A percentile compares a stretch with the other conserved stretches of the same genome.
Conservation (phyloP, 2,113 vertebrate species). For the Athene noctua region DNA sequence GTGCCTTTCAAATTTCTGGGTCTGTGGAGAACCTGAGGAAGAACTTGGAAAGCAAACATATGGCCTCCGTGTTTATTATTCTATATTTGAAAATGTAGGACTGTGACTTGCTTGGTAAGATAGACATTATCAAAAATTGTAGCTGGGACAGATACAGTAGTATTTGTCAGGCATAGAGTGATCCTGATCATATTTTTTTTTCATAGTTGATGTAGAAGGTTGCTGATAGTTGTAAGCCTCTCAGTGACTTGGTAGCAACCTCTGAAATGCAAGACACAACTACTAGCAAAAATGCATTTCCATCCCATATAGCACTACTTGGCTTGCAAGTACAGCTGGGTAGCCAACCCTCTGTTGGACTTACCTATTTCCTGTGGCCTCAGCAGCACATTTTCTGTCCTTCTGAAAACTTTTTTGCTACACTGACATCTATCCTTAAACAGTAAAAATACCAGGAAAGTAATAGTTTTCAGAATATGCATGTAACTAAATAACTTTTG, state of each 20-base stretch:
- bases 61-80: neutral
- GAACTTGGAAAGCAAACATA: neutral
- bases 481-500: neutral
- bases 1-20: neutral
- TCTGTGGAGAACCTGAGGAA: neutral
- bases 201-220: neutral
- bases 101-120: neutral
- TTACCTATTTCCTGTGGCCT: neutral
- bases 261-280: neutral
- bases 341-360: neutral
- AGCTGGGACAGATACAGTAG: neutral
- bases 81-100: neutral
- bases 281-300: neutral
- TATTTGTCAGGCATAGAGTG: neutral
- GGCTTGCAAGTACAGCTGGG: neutral
- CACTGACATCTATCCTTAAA: neutral
- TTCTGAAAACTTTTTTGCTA: neutral
- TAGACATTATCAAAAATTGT: rapidly evolving
- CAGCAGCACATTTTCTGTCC: neutral
- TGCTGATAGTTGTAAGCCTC: neutral
- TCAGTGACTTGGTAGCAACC: neutral
- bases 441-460: neutral
- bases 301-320: neutral
- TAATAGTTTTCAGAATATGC: neutral
- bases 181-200: neutral